phyloP scores from a whole-genome alignment of 2,888 invertebrate species.

The Creontiades dilutus region DNA sequence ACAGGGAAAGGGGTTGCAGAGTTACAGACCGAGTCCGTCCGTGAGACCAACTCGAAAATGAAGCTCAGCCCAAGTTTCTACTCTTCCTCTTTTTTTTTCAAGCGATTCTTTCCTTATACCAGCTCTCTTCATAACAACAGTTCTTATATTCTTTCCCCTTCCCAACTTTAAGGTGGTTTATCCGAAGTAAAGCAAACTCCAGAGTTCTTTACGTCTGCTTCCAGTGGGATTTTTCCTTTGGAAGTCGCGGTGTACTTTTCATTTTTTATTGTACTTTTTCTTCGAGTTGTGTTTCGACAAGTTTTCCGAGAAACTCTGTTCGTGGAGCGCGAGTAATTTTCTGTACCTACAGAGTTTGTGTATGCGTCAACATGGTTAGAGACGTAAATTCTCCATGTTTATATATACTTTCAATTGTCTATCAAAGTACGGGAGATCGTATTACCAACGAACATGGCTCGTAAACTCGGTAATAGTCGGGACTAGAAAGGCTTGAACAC shows the following conservation, averaged over 20 bases:
- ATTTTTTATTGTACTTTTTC: background rate
- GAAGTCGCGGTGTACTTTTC: background rate
- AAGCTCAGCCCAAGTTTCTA: constrained; percentile 16
- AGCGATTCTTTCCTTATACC: constrained; percentile 15
- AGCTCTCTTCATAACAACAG: constrained; percentile 12
- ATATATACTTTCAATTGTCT: too few species aligned
- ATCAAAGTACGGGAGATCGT: too few species aligned
- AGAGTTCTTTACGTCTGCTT: constrained; percentile 14
- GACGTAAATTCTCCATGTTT: too few species aligned
- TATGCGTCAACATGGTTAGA: too few species aligned
- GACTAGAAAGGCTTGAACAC: too few species aligned
- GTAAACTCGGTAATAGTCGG: too few species aligned
- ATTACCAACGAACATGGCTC: too few species aligned
- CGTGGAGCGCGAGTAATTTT: too few species aligned
- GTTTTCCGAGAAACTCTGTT: background rate
- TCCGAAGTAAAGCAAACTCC: constrained; percentile 7
- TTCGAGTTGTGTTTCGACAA: background rate
- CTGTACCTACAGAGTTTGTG: too few species aligned
- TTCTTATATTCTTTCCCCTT: background rate
- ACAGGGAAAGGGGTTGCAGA: background rate
- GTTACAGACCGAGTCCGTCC: constrained; percentile 7
- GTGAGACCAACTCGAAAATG: constrained; percentile 7
- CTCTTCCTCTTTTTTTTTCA: background rate
- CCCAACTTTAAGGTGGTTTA: constrained; percentile 17
- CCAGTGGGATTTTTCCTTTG: background rate